These are phyloP conservation scores for Triplophysa yarkandensis DNA, from an alignment of 2,797 vertebrate species.

Conservation along the genomic window DNA sequence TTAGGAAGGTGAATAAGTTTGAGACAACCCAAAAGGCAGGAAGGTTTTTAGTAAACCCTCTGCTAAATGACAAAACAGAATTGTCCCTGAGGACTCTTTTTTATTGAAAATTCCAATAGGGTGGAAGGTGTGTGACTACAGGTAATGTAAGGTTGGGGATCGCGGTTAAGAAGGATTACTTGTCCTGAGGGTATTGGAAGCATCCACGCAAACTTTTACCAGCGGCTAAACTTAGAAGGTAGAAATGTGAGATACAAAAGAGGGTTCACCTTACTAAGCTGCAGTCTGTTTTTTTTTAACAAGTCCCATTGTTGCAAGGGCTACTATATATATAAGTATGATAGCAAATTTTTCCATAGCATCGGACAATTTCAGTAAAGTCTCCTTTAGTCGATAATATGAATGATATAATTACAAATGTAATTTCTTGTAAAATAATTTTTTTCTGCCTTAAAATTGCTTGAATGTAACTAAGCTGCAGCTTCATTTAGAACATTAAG, in stretches of 20 bases:
- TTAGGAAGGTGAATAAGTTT: not conserved
- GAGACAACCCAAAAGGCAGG: not conserved
- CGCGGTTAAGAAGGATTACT: not conserved
- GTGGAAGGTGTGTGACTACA: conserved; percentile 3
- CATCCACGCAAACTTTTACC: not conserved
- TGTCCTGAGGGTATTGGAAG: not conserved
- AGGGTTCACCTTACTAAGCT: not conserved
- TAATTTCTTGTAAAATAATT: too few relatives aligned
- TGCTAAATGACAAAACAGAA: not conserved
- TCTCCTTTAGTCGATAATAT: too few relatives aligned
- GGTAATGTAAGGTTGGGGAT: not conserved
- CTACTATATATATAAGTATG: too few relatives aligned
- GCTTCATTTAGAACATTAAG: too few relatives aligned
- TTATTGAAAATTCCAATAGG: conserved; percentile 9
- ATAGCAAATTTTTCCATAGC: too few relatives aligned
- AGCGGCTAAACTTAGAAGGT: not conserved
- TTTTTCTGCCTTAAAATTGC: too few relatives aligned
- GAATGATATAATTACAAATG: too few relatives aligned
- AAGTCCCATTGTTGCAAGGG: not conserved
- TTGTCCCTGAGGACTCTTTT: not conserved
- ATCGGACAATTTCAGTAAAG: too few relatives aligned
- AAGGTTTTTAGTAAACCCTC: not conserved
- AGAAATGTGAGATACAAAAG: not conserved
- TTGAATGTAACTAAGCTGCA: too few relatives aligned
- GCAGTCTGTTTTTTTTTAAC: not conserved